phyloP scores from a whole-genome alignment of 2,113 vertebrate species.

The Thomomys bottae region DNA sequence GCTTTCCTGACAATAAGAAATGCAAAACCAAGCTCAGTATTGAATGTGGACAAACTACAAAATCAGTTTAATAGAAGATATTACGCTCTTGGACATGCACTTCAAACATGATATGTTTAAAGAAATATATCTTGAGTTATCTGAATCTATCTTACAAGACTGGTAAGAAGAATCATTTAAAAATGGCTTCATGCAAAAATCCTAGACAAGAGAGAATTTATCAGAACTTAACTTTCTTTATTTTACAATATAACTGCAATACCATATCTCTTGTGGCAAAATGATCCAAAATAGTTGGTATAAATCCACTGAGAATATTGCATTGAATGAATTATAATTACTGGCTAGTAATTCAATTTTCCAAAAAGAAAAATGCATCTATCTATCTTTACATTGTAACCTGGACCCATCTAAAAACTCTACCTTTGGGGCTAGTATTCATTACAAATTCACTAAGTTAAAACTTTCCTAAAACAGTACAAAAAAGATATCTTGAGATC shows the following conservation, averaged over 20 bases:
- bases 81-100: neutral
- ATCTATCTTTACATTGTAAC: no score
- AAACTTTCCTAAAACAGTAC: neutral
- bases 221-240: conserved; percentile 54
- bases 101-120: conserved; percentile 10
- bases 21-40: neutral
- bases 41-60: neutral
- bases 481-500: neutral
- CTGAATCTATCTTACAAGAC: neutral
- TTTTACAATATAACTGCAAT: conserved; percentile 31
- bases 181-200: conserved; percentile 6
- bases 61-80: conserved; percentile 9
- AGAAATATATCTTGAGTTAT: conserved; percentile 15
- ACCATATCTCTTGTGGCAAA: conserved; percentile 14
- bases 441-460: neutral
- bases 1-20: neutral
- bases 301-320: conserved; percentile 61
- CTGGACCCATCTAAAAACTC: no score
- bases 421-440: neutral
- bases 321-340: conserved; percentile 64
- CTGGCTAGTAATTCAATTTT: conserved; percentile 62
- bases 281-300: conserved; percentile 45
- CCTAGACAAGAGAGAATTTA: conserved; percentile 41
- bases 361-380: conserved; percentile 49
- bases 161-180: neutral